Evolutionary conservation across 2,888 invertebrate species (phyloP).

Genomic region (Elmis aenea): DNA sequence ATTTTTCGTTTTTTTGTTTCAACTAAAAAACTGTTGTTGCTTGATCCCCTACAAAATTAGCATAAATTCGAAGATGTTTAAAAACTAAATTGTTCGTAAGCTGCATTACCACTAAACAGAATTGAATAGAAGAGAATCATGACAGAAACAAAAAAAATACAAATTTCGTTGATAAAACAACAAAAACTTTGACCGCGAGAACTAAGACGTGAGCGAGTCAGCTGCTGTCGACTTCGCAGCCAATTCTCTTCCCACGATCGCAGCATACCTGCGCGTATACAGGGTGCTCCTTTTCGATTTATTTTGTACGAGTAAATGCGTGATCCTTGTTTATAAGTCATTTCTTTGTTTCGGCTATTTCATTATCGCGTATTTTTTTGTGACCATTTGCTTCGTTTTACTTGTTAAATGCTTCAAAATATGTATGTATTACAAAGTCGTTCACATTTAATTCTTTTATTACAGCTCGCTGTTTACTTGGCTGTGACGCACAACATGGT

Average conservation of each 20-base stretch:
- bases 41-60: too few species aligned
- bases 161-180: constrained; percentile 44
- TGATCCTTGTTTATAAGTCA: too few species aligned
- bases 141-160: constrained; percentile 32
- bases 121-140: too few species aligned
- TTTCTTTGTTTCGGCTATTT: not conserved
- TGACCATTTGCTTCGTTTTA: not conserved
- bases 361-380: too few species aligned
- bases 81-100: too few species aligned
- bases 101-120: too few species aligned
- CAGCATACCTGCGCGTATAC: constrained; percentile 45
- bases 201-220: constrained; percentile 44
- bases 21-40: too few species aligned
- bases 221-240: constrained; percentile 42
- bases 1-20: too few species aligned
- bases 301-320: too few species aligned
- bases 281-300: constrained; percentile 34
- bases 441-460: constrained; percentile 55
- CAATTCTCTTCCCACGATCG: constrained; percentile 45
- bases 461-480: constrained; percentile 88
- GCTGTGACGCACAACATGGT: constrained; percentile 88
- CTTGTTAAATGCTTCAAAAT: too few species aligned
- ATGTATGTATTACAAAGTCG: too few species aligned
- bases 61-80: too few species aligned
- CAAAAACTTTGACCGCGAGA: constrained; percentile 45